Base-by-base conservation (phyloP, 2,113 vertebrate genomes). In the Cynopterus brachyotis region DNA sequence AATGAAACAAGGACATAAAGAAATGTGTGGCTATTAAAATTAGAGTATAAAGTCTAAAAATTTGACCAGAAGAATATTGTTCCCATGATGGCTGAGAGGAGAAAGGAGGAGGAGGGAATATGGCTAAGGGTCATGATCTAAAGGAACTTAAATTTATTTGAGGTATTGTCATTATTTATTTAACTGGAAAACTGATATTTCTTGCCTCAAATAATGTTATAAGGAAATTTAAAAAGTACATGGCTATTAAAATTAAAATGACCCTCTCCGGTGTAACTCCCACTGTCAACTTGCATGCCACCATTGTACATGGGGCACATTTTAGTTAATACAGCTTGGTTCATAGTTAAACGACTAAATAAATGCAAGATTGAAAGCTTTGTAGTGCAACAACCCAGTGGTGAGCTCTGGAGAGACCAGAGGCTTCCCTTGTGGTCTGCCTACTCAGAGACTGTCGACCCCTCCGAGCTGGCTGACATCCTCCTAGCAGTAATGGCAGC, bases 201-300 rank as follows among this genome's bases (percentile, higher is more conserved):
- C 42, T 79, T 83, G 24, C 75, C 32, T 94, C 92, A 97, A 94
- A 69, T 91, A 57, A 57, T 89, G 67, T 50, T 78, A 75, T 86
- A 66, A 87, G 55, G 37, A 76, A 60, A 35, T 13, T 89, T 64
- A 30, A 42, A 47, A 91, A 87, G 80, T 42, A 35, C 13, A 10
- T 84, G 37, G 35, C 40, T 88, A n/a, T 88, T 89, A 91, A 84
- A 66, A 84, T 69, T 40, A 85, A 85, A 86, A 67, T 20, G 78
- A 17, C 1, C 40, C 60, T 90, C 60, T 57, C 9, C 47, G 9
- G 5, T 42, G 1, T 90, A 83, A 70, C 42, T 53, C 42, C 5
- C 53, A 9, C 8, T 32, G 22, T 79, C 45, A 30, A 6, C 6
- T 78, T 64, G 8, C 6, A n/a, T 3, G 9, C 30, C 20, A 3